A percentile compares a stretch with the other conserved stretches of the same genome.
Conservation (phyloP, 2,113 vertebrate genomes). For the Grantiella picta region DNA sequence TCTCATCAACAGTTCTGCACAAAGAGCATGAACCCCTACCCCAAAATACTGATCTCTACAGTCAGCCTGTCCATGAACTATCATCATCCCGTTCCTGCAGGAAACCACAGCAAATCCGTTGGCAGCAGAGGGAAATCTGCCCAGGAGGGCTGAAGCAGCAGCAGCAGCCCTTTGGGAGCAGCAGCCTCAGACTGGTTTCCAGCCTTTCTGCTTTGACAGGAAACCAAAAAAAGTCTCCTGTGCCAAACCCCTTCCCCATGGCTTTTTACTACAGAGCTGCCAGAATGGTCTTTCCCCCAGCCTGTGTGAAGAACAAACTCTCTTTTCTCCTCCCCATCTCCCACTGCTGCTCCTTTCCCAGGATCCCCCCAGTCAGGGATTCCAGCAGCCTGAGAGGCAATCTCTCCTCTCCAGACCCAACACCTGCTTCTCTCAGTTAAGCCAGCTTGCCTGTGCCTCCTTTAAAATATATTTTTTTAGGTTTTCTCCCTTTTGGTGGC, state of each 20-base stretch:
- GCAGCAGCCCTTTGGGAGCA: background rate
- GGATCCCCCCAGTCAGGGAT: no score
- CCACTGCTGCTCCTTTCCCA: rapidly evolving
- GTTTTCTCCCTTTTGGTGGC: background rate
- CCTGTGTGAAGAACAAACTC: background rate
- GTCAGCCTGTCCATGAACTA: background rate
- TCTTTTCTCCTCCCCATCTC: background rate
- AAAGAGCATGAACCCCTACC: background rate
- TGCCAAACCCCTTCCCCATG: background rate
- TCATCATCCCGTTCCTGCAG: background rate
- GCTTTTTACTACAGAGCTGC: background rate
- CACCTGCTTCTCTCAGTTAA: background rate
- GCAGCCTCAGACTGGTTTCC: rapidly evolving
- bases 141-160: background rate
- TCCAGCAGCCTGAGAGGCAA: rapidly evolving
- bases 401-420: background rate
- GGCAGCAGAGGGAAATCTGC: background rate
- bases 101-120: background rate
- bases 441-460: background rate
- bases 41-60: background rate
- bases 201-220: background rate
- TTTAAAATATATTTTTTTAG: background rate
- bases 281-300: rapidly evolving
- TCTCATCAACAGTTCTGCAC: background rate
- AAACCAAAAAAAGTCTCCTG: background rate